Evolutionary conservation across 2,113 vertebrate species (phyloP).

Genomic region (Arenaria interpres): DNA sequence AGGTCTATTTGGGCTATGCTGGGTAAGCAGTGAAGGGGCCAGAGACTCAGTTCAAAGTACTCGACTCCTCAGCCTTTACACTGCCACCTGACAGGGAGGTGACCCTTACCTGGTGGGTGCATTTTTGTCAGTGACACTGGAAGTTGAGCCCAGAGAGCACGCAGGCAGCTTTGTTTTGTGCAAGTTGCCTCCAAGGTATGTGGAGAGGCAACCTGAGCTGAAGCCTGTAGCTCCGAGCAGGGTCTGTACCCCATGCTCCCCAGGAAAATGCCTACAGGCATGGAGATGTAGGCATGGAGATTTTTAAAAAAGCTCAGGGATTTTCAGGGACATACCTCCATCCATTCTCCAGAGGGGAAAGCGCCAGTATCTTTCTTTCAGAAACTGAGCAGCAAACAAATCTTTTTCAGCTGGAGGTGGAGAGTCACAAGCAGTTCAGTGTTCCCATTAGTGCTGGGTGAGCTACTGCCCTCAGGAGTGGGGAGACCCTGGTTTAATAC

Average conservation of each 20-base stretch:
- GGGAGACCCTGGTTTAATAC: not conserved
- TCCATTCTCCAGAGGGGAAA: not conserved
- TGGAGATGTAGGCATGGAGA: not conserved
- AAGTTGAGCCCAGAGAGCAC: not conserved
- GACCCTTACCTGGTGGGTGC: rapidly evolving
- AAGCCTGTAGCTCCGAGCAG: not conserved
- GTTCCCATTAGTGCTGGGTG: not conserved
- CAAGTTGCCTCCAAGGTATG: not conserved
- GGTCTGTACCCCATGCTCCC: not conserved
- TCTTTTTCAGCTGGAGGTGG: not conserved
- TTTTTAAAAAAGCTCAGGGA: too few species aligned
- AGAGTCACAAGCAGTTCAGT: not conserved
- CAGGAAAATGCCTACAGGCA: not conserved
- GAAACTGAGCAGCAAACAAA: not conserved
- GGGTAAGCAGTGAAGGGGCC: not conserved
- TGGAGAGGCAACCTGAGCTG: not conserved
- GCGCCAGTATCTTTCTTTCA: not conserved
- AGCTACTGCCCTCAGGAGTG: rapidly evolving
- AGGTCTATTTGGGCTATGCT: not conserved
- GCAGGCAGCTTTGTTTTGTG: not conserved
- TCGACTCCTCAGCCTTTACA: too few species aligned
- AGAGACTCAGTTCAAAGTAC: not conserved
- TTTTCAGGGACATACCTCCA: not conserved
- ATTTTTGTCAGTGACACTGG: not conserved
- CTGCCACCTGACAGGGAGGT: not conserved